phyloP scores from a whole-genome alignment of 2,888 invertebrate genomes.

The Drosophila fulvimacula region DNA sequence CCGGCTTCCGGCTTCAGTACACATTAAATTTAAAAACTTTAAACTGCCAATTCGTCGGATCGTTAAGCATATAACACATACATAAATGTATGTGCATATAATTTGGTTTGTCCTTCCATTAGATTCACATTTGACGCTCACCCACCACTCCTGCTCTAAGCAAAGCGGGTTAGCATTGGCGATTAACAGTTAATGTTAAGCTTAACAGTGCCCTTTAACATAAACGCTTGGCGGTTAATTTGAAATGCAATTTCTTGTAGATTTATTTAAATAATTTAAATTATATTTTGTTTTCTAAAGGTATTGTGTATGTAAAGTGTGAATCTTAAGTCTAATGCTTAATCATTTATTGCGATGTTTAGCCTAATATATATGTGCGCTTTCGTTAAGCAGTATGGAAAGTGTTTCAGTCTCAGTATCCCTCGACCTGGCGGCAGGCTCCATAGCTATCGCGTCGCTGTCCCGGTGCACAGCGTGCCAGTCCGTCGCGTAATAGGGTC shows the following conservation, averaged over 20 bases:
- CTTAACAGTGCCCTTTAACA: conserved; percentile 17
- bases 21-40: too few species aligned
- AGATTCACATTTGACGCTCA: background rate
- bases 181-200: conserved; percentile 1
- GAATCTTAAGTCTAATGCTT: conserved; percentile 38
- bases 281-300: conserved; percentile 24
- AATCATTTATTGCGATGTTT: conserved; percentile 15
- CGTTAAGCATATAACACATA: background rate
- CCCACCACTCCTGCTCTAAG: background rate
- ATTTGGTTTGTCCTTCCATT: background rate
- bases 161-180: background rate
- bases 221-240: conserved; percentile 9
- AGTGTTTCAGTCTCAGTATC: conserved; percentile 74
- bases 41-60: background rate
- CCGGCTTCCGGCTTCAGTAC: conserved; percentile 2
- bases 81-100: too few species aligned
- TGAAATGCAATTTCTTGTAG: conserved; percentile 11
- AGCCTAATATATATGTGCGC: conserved; percentile 45
- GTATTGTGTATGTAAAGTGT: conserved; percentile 10
- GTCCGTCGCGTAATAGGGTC: conserved; percentile 87
- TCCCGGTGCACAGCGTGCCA: conserved; percentile 91
- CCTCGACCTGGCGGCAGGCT: conserved; percentile 86
- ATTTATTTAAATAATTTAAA: conserved; percentile 21
- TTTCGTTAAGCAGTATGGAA: conserved; percentile 54
- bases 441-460: conserved; percentile 89